A percentile compares a stretch with the other conserved stretches of the same genome.
These are phyloP conservation scores for Heteronetta atricapilla DNA, from an alignment of 2,113 vertebrate species.

Conservation along the genomic window DNA sequence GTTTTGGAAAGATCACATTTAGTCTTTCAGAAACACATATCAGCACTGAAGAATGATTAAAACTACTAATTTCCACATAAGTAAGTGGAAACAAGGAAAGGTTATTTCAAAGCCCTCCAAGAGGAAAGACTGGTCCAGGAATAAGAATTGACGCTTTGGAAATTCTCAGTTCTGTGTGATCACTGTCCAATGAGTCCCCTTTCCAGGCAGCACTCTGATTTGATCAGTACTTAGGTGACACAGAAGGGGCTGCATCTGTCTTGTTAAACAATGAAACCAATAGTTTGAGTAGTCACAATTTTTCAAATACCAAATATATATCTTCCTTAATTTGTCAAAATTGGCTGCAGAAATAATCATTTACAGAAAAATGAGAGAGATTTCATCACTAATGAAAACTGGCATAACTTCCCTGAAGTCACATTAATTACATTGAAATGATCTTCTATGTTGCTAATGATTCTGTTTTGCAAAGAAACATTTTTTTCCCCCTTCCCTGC, in stretches of 20 bases:
- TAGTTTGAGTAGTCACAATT: neutral
- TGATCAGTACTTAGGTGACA: neutral
- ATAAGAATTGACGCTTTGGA: neutral
- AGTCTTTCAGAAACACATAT: neutral
- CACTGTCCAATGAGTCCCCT: rapidly evolving
- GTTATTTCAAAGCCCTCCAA: neutral
- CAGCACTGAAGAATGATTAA: neutral
- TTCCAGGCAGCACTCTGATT: neutral
- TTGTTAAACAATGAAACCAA: neutral
- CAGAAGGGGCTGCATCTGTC: rapidly evolving
- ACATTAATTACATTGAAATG: conserved; percentile 23
- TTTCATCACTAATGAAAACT: conserved; percentile 21
- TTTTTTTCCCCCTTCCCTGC: neutral
- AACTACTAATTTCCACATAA: neutral
- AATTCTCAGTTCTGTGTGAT: neutral
- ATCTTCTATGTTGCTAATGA: conserved; percentile 6
- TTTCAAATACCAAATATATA: neutral
- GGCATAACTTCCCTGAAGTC: neutral
- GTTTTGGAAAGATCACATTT: neutral
- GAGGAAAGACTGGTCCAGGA: neutral
- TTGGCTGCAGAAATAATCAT: conserved; percentile 21
- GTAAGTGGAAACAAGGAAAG: neutral
- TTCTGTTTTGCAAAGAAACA: neutral
- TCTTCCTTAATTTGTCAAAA: neutral
- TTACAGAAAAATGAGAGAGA: conserved; percentile 10